Percentiles rank a stretch among this genome's conserved stretches.
Conservation (phyloP, 1,140 invertebrate species). For the Uloborus diversus region DNA sequence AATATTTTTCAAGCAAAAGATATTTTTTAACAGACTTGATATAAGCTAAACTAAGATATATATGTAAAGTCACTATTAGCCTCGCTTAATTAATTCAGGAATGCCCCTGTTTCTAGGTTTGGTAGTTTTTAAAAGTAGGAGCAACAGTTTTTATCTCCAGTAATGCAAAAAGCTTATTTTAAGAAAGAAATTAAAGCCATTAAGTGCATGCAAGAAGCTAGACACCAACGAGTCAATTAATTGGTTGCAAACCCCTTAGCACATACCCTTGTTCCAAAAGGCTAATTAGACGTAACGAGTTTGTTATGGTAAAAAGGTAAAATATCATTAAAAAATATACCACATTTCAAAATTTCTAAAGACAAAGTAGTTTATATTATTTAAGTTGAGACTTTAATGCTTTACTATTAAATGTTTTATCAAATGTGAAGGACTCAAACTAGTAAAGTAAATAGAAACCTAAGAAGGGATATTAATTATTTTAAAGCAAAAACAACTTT, state of each 20-base stretch:
- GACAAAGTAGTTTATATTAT: conserved; percentile 17
- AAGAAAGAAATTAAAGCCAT: conserved; percentile 38
- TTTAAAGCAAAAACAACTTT: too few relatives aligned
- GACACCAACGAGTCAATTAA: conserved; percentile 37
- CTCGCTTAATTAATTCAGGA: conserved; percentile 50
- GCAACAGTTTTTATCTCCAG: conserved; percentile 52
- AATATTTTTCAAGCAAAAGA: background rate
- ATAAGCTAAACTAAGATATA: too few relatives aligned
- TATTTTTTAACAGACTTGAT: too few relatives aligned
- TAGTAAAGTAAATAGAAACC: too few relatives aligned
- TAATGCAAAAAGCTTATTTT: conserved; percentile 36
- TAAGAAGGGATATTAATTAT: too few relatives aligned
- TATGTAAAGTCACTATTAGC: conserved; percentile 51
- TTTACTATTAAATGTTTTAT: conserved; percentile 18
- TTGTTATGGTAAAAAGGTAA: conserved; percentile 38
- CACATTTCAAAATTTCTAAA: conserved; percentile 18
- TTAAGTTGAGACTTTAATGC: conserved; percentile 12
- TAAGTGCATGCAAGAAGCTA: conserved; percentile 21
- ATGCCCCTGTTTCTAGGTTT: conserved; percentile 33
- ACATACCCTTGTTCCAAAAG: conserved; percentile 40
- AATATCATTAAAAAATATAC: conserved; percentile 15
- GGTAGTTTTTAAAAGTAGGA: conserved; percentile 20
- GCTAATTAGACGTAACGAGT: conserved; percentile 52
- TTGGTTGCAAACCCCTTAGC: conserved; percentile 53
- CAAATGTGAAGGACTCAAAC: too few relatives aligned